Evolutionary conservation across 2,113 vertebrate genomes (phyloP).

Genomic region (Loxodonta africana): DNA sequence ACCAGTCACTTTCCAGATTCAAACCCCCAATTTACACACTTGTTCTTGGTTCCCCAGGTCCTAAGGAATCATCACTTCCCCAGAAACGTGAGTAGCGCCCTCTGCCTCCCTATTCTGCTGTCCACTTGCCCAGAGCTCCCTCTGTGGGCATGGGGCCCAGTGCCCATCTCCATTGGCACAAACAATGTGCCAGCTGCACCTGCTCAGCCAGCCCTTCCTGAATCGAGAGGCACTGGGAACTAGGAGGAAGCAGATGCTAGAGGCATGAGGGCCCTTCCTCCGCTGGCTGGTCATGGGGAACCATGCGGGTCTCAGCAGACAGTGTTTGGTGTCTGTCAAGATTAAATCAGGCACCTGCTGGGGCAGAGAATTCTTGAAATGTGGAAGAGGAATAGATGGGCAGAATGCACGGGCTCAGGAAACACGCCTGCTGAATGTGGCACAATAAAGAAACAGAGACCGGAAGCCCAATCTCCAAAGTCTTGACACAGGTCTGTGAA

Average conservation of each 20-base stretch:
- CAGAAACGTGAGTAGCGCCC: conserved; percentile 88
- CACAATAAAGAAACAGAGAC: background rate
- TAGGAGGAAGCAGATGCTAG: background rate
- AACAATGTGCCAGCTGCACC: background rate
- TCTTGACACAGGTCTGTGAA: background rate
- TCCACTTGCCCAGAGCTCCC: background rate
- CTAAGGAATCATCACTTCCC: conserved; percentile 71
- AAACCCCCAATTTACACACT: background rate
- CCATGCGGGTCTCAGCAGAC: background rate
- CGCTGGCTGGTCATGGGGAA: background rate
- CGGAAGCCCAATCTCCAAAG: background rate
- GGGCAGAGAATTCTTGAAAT: background rate
- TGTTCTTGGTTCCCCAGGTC: conserved; percentile 80
- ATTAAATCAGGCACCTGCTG: background rate
- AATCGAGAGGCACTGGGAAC: background rate
- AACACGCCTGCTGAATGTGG: background rate
- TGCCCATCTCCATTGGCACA: background rate
- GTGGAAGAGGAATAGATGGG: background rate
- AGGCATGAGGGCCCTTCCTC: background rate
- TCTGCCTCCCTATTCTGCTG: background rate
- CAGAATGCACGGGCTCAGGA: background rate
- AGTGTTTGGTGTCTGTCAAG: background rate
- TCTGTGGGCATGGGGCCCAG: background rate
- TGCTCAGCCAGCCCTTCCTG: background rate
- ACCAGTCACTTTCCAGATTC: background rate